Evolutionary conservation across 2,888 invertebrate species (phyloP).

Genomic region (Dicroscelio sp.): DNA sequence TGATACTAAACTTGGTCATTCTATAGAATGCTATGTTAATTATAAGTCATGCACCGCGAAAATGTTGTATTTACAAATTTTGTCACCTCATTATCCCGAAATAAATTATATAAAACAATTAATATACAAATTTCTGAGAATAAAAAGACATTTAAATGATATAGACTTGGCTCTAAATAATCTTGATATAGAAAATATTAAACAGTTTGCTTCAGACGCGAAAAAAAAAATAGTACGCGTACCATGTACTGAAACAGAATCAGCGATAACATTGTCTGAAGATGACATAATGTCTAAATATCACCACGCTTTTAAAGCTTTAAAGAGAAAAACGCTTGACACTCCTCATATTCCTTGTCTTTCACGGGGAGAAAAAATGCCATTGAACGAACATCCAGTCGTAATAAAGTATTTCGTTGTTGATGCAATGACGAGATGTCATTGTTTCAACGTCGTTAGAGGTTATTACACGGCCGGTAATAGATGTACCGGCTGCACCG

Average conservation of each 20-base stretch:
- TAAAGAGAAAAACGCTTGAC: slow-evolving; percentile 46
- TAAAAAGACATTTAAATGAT: neutral
- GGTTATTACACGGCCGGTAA: too few species aligned
- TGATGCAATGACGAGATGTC: too few species aligned
- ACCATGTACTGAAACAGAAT: neutral
- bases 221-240: neutral
- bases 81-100: slow-evolving; percentile 20
- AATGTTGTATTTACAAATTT: slow-evolving; percentile 20
- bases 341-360: slow-evolving; percentile 12
- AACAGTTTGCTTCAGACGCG: slow-evolving; percentile 15
- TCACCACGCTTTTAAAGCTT: slow-evolving; percentile 18
- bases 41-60: neutral
- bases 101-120: neutral
- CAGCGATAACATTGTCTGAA: neutral
- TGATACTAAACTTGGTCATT: slow-evolving; percentile 6
- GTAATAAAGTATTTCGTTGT: too few species aligned
- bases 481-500: too few species aligned
- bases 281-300: neutral
- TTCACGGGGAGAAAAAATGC: too few species aligned
- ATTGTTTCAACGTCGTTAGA: too few species aligned
- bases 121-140: neutral
- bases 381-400: too few species aligned
- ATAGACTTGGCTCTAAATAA: neutral
- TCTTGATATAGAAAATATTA: slow-evolving; percentile 31
- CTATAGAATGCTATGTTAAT: neutral